Conservation (phyloP, 2,797 vertebrate species). For the Hydrophis major region DNA sequence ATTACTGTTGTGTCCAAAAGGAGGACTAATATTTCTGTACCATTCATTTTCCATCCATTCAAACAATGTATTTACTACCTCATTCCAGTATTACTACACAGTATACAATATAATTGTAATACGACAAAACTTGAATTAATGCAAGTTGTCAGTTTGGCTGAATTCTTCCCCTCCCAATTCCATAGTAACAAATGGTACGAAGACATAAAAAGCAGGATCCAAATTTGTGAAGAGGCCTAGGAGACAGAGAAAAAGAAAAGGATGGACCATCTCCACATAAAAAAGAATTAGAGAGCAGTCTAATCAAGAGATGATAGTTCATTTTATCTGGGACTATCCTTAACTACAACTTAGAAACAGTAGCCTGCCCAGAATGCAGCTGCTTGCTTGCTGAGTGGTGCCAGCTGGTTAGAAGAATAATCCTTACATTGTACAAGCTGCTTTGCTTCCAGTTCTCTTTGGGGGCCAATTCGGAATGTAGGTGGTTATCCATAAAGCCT, state of each 20-base stretch:
- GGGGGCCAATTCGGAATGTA: not conserved
- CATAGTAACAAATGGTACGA: not conserved
- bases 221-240: not conserved
- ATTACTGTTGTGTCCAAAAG: not conserved
- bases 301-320: not conserved
- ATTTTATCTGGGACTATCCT: not conserved
- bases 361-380: not conserved
- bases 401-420: not conserved
- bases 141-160: not conserved
- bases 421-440: not conserved
- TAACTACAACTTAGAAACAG: not conserved
- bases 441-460: not conserved
- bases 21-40: not conserved
- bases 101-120: not conserved
- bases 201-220: not conserved
- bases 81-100: not conserved
- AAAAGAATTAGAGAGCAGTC: not conserved
- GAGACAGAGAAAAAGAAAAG: not conserved
- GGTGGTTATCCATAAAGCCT: not conserved
- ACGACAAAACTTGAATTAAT: not conserved
- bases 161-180: not conserved
- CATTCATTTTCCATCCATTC: not conserved
- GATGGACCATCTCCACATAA: not conserved
- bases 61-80: not conserved
- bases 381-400: not conserved